Evolutionary conservation across 2,888 invertebrate genomes (phyloP).

Genomic region (Phortica magna): DNA sequence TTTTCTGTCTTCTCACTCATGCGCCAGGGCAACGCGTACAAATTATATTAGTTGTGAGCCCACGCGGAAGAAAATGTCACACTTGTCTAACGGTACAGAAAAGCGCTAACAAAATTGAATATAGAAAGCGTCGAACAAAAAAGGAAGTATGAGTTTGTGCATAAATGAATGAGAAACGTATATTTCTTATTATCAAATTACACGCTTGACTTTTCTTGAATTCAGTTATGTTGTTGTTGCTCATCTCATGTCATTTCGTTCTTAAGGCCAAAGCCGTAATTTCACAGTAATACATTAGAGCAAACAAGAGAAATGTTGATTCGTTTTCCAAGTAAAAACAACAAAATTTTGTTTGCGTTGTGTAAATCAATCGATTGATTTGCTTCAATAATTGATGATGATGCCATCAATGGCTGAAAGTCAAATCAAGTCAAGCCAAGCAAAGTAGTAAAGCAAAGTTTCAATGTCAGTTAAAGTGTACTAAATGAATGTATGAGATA

Average conservation of each 20-base stretch:
- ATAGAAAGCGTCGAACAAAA: not conserved
- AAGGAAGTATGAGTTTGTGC: not conserved
- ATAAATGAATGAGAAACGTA: not conserved
- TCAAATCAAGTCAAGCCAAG: not conserved
- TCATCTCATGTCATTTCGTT: too few species aligned
- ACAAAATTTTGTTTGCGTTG: not conserved
- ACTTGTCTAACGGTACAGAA: not conserved
- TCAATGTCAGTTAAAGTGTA: constrained; percentile 3
- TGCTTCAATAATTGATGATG: constrained; percentile 14
- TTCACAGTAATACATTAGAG: too few species aligned
- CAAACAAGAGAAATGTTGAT: too few species aligned
- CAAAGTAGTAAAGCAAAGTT: not conserved
- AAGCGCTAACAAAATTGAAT: not conserved
- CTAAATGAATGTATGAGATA: constrained; percentile 1
- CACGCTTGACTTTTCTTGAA: too few species aligned
- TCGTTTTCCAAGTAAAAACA: too few species aligned
- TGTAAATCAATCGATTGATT: constrained; percentile 26
- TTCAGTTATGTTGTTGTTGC: too few species aligned
- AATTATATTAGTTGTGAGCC: constrained; percentile 9
- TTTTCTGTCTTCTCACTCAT: not conserved
- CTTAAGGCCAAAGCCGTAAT: too few species aligned
- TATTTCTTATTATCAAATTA: not conserved
- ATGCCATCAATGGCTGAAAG: not conserved
- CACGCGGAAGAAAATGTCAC: constrained; percentile 19
- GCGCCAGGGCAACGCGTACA: not conserved